Conservation (phyloP, 2,113 vertebrate species). For the Tupaia chinensis region DNA sequence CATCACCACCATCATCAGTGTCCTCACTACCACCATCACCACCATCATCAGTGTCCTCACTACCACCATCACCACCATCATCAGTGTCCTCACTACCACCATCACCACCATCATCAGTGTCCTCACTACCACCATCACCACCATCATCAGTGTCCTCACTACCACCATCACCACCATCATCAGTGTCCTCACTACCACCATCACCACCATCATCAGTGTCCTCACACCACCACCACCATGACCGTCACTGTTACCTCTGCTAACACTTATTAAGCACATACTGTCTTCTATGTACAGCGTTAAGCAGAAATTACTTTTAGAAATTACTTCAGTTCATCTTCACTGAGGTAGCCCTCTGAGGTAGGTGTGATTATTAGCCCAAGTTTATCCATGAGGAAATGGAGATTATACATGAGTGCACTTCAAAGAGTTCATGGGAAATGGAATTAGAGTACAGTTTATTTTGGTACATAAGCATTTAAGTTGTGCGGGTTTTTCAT, state of each 20-base stretch:
- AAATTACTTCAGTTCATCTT: not conserved
- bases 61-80: too few relatives aligned
- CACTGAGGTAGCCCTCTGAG: not conserved
- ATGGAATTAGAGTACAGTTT: too few relatives aligned
- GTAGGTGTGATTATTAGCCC: not conserved
- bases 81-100: too few relatives aligned
- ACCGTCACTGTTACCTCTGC: accelerated
- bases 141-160: not conserved
- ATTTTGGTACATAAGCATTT: too few relatives aligned
- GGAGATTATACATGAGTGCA: not conserved
- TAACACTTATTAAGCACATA: not conserved
- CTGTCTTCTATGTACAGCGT: not conserved
- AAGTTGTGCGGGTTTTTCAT: too few relatives aligned
- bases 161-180: too few relatives aligned
- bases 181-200: not conserved
- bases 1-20: too few relatives aligned
- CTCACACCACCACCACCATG: too few relatives aligned
- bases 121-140: not conserved
- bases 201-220: not conserved
- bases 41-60: too few relatives aligned
- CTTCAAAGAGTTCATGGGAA: too few relatives aligned
- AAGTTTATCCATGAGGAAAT: not conserved
- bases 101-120: not conserved
- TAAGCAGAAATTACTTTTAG: not conserved
- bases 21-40: too few relatives aligned